Evolutionary conservation across 2,113 vertebrate species (phyloP), one percentile per base, ranked within the genome.

Genomic region (Serranochromis macrocephalus): DNA sequence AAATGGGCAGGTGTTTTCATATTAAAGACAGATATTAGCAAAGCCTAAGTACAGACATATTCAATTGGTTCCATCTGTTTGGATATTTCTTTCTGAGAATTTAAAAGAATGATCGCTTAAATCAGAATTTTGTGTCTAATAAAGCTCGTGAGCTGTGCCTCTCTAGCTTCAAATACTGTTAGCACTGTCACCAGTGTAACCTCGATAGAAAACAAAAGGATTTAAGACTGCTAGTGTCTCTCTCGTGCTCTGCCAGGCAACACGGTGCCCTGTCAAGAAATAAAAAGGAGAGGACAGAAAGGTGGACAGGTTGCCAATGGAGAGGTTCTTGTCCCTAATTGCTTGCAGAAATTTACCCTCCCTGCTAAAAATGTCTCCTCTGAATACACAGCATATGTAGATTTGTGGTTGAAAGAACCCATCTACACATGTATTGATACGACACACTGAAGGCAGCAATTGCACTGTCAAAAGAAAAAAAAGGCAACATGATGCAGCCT

Each of bases 1-100:
- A 82, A 58, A 81, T 49, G 86, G 61, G 58, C 95, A 95, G 91
- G 93, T 94, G 94, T 90, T 86, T 91, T 71, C 45, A 58, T 81
- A 80, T 79, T 45, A 87, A 86, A 45, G 61, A 80, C 16, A 12
- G 42, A 13, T 73, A 79, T 87, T 84, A 90, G 71, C 40, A 2
- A 84, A 73, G 47, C 17, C 63, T 13, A 26, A 90, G 68, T 61
- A 66, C 58, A 88, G 26, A 49, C 73, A 80, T 19, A 2, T 38
- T 53, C 45, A 8, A n/a, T 13, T 11, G 16, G 40, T 49, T 83
- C 88, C 68, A 89, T 88, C 91, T 91, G 87, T 84, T 88, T 24
- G 4, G 10, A 36, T 11, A 8, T 47, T 49, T 75, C 84, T 61
- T 33, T 40, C 66, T 40, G 11, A 58, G 58, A 80, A 68, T 85